Evolutionary conservation across 2,113 vertebrate species (phyloP).

Genomic region (Tachycineta bicolor): DNA sequence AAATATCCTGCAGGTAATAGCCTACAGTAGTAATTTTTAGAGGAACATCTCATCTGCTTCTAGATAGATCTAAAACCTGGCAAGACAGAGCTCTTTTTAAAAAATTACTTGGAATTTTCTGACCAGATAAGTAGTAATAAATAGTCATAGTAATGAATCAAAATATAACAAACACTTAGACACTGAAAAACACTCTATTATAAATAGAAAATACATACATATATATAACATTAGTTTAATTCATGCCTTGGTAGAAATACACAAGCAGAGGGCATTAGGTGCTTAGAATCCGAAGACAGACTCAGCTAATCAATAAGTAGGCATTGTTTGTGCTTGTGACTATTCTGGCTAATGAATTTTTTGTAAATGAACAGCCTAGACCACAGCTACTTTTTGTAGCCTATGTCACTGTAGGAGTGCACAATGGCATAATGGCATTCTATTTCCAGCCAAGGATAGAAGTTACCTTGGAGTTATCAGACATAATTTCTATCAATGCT

Average conservation of each 20-base stretch:
- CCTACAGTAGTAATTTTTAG: background rate
- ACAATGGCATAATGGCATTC: conserved; percentile 20
- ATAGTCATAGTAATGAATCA: background rate
- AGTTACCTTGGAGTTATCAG: conserved; percentile 54
- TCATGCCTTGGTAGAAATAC: background rate
- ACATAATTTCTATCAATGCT: conserved; percentile 52
- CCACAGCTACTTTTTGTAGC: background rate
- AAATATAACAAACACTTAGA: background rate
- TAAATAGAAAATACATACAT: background rate
- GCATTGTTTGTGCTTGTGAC: conserved; percentile 4
- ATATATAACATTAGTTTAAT: background rate
- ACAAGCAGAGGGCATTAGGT: background rate
- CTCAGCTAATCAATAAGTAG: background rate
- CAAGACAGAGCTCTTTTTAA: background rate
- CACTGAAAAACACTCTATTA: background rate
- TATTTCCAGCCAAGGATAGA: conserved; percentile 10
- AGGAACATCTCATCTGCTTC: background rate
- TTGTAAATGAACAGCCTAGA: conserved; percentile 7
- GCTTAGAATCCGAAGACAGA: background rate
- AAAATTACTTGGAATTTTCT: background rate
- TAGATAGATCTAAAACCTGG: background rate
- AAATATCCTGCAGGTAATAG: background rate
- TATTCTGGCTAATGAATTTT: conserved; percentile 11
- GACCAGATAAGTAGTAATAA: background rate
- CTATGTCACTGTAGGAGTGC: background rate